Evolutionary conservation across 1,140 invertebrate species (phyloP), one percentile per base, ranked within the genome.

Genomic region (Caenorhabditis latens): DNA sequence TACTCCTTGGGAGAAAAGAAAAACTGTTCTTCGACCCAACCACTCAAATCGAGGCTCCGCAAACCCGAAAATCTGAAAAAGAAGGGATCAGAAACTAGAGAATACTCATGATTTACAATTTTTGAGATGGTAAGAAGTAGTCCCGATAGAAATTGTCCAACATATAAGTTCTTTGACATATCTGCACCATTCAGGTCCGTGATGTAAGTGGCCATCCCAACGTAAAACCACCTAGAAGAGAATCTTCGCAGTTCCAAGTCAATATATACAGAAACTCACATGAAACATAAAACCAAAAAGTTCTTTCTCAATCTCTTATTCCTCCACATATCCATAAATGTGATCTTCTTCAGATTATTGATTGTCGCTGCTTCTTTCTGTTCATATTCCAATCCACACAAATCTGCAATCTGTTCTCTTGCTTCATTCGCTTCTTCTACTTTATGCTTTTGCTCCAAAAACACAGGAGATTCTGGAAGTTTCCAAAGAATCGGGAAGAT

Each of bases 81-180:
- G n/a, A 63, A 13, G 0, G 2, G 5, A 21, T 42, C 42, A 32
- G 9, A 0, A 58, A 46, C 8, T 8, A 19, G 19, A 58, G 21
- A 13, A 53, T 4, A 19, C n/a, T 21, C 6, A 13, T 32, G 19
- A 11, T 42, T 84, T 24, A 84, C 83, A 48, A 85, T 71, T 71
- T 61, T 85, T 2, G 65, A 55, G 11, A 75, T 53, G 2, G 84
- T 58, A 16, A 85, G 14, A 4, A 85, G 42, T 16, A 85, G 2
- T 24, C 84, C 63, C 11, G 84, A 85, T 19, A 85, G 32, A 48
- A 85, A 85, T 24, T 85, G 84, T 65, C 84, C 84, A 14, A 85
- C 40, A 40, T 55, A 85, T 14, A 85, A 53, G 32, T 85, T 85
- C 32, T 48, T 65, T 3, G 84, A 58, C 84, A 85, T 85, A 75